phyloP scores from a whole-genome alignment of 2,113 vertebrate genomes.

The Noctilio leporinus region DNA sequence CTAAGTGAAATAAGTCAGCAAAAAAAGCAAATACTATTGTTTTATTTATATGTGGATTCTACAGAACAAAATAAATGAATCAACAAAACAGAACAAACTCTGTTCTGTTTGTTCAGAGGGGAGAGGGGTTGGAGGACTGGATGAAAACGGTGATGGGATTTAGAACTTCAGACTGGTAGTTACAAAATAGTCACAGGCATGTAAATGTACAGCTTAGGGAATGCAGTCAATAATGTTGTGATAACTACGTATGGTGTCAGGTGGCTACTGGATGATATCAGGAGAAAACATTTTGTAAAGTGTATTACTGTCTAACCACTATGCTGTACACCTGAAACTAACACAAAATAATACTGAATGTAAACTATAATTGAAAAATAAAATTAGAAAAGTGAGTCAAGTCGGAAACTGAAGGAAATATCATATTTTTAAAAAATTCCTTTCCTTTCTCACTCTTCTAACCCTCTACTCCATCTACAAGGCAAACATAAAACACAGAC shows the following conservation, averaged over 20 bases:
- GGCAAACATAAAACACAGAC: slow-evolving; percentile 17
- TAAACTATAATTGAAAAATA: neutral
- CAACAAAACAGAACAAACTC: neutral
- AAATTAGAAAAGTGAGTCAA: neutral
- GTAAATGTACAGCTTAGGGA: neutral
- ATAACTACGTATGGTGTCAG: neutral
- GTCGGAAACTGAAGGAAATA: neutral
- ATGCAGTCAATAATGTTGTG: neutral
- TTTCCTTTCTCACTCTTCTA: neutral
- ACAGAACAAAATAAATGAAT: neutral
- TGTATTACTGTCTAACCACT: neutral
- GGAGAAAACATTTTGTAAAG: neutral
- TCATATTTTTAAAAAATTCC: neutral
- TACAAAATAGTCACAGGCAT: no score
- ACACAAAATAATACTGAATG: neutral
- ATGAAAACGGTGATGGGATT: neutral
- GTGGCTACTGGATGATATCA: neutral
- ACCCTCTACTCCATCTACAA: neutral
- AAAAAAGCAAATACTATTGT: neutral
- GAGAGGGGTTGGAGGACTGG: neutral
- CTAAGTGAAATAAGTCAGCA: neutral
- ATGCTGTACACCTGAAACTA: neutral
- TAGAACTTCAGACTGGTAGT: neutral
- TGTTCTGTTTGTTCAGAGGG: no score
- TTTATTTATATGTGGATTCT: neutral